These are phyloP conservation scores for Phaonia tiefii DNA, from an alignment of 2,888 invertebrate species.

Conservation along the genomic window DNA sequence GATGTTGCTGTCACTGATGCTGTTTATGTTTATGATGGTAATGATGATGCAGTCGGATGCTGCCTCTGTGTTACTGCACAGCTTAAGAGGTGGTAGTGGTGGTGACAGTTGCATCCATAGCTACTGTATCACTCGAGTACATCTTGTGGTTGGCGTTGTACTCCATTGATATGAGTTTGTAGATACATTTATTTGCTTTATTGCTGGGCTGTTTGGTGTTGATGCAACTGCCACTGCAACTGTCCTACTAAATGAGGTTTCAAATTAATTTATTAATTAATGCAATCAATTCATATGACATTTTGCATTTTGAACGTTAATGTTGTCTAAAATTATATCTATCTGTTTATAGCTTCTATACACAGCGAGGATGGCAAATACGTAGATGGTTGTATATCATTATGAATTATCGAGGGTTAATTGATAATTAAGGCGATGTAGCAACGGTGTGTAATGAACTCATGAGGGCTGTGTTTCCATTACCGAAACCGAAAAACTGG, in stretches of 20 bases:
- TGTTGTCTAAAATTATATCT: slow-evolving; percentile 66
- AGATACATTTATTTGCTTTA: slow-evolving; percentile 28
- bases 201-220: slow-evolving; percentile 13
- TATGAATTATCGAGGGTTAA: no score
- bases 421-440: no score
- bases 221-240: slow-evolving; percentile 50
- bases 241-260: slow-evolving; percentile 62
- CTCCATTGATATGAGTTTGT: neutral
- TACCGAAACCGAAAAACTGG: no score
- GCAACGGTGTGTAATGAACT: no score
- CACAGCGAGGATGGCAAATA: neutral
- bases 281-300: slow-evolving; percentile 69
- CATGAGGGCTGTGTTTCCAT: no score
- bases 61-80: neutral
- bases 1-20: slow-evolving; percentile 50
- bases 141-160: neutral
- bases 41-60: slow-evolving; percentile 36
- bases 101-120: slow-evolving; percentile 27
- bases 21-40: slow-evolving; percentile 36
- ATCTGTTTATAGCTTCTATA: slow-evolving; percentile 45
- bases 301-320: slow-evolving; percentile 67
- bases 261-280: slow-evolving; percentile 70
- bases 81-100: neutral
- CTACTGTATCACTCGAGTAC: slow-evolving; percentile 23
- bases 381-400: neutral